Conservation (phyloP, 2,888 invertebrate genomes). For the Neocrepidodera transversa region DNA sequence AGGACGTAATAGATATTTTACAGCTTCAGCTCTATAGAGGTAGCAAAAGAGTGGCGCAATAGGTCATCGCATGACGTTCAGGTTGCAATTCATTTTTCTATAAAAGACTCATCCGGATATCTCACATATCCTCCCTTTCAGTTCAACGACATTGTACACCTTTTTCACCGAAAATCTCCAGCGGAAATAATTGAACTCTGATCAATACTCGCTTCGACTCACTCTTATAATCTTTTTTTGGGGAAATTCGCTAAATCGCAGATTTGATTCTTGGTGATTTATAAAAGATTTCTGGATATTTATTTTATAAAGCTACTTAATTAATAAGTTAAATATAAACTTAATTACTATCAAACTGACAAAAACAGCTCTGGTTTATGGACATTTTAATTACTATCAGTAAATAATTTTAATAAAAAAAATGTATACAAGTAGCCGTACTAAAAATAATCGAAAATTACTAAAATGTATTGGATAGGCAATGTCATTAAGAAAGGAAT, state of each 20-base stretch:
- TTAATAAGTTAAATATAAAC: no score
- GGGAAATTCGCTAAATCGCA: slow-evolving; percentile 4
- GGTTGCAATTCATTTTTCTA: slow-evolving; percentile 48
- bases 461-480: no score
- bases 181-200: slow-evolving; percentile 30
- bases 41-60: slow-evolving; percentile 33
- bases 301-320: no score
- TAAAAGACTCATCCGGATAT: slow-evolving; percentile 51
- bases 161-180: slow-evolving; percentile 25
- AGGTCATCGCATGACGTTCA: slow-evolving; percentile 38
- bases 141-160: slow-evolving; percentile 25
- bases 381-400: no score
- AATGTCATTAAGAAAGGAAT: slow-evolving; percentile 30
- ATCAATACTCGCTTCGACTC: slow-evolving; percentile 22
- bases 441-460: no score
- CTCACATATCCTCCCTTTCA: slow-evolving; percentile 49
- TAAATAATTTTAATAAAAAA: no score
- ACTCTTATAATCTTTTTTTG: slow-evolving; percentile 3
- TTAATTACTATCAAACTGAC: no score
- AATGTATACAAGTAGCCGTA: no score
- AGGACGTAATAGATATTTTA: slow-evolving; percentile 22
- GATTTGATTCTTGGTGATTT: not conserved
- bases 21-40: slow-evolving; percentile 30
- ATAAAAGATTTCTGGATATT: not conserved
- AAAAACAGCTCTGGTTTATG: no score